These are phyloP conservation scores for Flexamia atlantica DNA, from an alignment of 2,888 invertebrate species.

Conservation along the genomic window DNA sequence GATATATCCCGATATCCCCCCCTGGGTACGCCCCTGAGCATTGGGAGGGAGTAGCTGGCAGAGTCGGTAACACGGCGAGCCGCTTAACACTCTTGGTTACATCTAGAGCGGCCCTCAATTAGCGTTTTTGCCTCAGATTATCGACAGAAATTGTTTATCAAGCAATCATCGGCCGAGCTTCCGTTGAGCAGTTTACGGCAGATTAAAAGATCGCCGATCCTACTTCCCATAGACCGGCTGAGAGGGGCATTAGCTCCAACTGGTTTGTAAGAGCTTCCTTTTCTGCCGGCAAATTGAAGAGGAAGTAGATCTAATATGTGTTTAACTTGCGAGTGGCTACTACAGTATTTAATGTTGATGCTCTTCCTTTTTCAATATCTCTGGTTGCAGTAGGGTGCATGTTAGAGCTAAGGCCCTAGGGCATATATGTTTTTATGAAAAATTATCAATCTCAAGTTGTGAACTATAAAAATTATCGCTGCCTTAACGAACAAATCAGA, in stretches of 20 bases:
- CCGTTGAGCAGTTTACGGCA: constrained; percentile 9
- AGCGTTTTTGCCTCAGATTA: constrained; percentile 25
- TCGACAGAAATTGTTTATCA: constrained; percentile 22
- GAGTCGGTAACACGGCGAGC: too few relatives aligned
- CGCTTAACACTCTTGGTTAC: constrained; percentile 10
- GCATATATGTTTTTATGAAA: too few relatives aligned
- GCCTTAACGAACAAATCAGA: too few relatives aligned
- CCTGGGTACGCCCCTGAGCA: too few relatives aligned
- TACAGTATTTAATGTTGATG: neutral
- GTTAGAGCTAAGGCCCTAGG: too few relatives aligned
- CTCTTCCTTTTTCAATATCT: too few relatives aligned
- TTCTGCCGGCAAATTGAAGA: constrained; percentile 30
- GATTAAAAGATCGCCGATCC: constrained; percentile 17
- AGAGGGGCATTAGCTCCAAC: constrained; percentile 28
- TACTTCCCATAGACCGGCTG: constrained; percentile 33
- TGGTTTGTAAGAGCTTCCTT: constrained; percentile 32
- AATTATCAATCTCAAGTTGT: too few relatives aligned
- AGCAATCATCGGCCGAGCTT: constrained; percentile 16
- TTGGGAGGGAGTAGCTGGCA: too few relatives aligned
- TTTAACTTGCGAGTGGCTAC: neutral
- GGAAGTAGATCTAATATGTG: constrained; percentile 15
- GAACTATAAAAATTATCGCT: too few relatives aligned
- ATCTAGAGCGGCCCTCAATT: constrained; percentile 8
- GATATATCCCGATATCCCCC: too few relatives aligned
- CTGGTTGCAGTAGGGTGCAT: too few relatives aligned